Percentiles rank a stretch among this genome's conserved stretches.
Conservation (phyloP, 2,797 vertebrate species). For the Rhadinocentrus ornatus region DNA sequence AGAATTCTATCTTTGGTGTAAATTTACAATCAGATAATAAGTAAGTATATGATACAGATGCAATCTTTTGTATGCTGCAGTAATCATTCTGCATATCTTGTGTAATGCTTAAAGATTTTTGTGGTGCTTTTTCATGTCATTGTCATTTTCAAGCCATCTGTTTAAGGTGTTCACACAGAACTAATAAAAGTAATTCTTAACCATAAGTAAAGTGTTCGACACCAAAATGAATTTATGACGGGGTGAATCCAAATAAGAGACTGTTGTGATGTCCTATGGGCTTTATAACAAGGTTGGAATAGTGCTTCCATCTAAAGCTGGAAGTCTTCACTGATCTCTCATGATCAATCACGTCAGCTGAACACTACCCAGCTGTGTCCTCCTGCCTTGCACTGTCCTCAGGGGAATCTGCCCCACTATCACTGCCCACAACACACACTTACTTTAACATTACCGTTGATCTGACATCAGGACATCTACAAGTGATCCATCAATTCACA, state of each 20-base stretch:
- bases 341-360: constrained; percentile 82
- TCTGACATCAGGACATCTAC: constrained; percentile 79
- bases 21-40: neutral
- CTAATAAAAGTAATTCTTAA: neutral
- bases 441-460: constrained; percentile 78
- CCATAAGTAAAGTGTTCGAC: neutral
- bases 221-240: neutral
- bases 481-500: constrained; percentile 83
- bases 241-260: neutral
- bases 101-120: no score
- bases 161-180: no score
- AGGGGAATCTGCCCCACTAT: constrained; percentile 70
- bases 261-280: constrained; percentile 7
- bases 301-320: constrained; percentile 47
- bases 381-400: constrained; percentile 70
- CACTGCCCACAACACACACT: constrained; percentile 77
- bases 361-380: constrained; percentile 75
- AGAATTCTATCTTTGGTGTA: neutral
- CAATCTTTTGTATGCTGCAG: neutral
- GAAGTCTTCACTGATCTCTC: constrained; percentile 75
- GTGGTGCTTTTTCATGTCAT: no score
- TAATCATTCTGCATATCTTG: no score
- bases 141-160: no score
- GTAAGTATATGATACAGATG: neutral
- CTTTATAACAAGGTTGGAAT: constrained; percentile 35